phyloP scores from a whole-genome alignment of 2,797 vertebrate species.

The Champsocephalus esox region DNA sequence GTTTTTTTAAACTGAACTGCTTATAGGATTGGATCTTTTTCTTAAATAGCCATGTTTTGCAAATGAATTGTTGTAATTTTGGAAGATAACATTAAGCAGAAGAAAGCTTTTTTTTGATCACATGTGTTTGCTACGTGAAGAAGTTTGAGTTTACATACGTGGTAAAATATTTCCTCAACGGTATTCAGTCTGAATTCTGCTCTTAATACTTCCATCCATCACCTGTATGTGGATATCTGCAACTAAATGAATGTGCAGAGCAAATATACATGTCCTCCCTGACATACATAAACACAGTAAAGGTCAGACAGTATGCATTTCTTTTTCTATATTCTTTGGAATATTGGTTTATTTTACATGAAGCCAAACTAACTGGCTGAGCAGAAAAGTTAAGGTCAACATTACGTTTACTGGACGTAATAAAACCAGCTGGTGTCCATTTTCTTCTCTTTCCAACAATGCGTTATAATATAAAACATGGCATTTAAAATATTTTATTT shows the following conservation, averaged over 20 bases:
- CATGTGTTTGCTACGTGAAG: background rate
- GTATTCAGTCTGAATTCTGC: background rate
- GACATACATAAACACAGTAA: conserved; percentile 15
- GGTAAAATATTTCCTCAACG: background rate
- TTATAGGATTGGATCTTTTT: background rate
- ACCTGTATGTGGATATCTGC: background rate
- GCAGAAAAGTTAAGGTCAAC: conserved; percentile 29
- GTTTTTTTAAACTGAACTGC: background rate
- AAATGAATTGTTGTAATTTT: too few relatives aligned
- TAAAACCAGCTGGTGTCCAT: conserved; percentile 40
- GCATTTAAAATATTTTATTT: conserved; percentile 43
- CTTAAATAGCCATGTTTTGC: too few relatives aligned
- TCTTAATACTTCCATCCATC: background rate
- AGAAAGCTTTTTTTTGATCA: background rate
- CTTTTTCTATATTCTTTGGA: conserved; percentile 16
- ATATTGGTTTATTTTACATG: conserved; percentile 12
- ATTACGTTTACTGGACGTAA: conserved; percentile 31
- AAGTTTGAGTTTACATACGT: background rate
- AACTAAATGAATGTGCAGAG: conserved; percentile 15
- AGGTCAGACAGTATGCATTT: conserved; percentile 23
- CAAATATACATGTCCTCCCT: conserved; percentile 6
- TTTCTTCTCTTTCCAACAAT: conserved; percentile 23
- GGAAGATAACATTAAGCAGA: background rate
- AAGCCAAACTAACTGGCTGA: conserved; percentile 22
- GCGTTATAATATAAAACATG: conserved; percentile 34